Evolutionary conservation across 2,113 vertebrate genomes (phyloP), one percentile per base, ranked within the genome.

Genomic region (Plecturocebus donacophilus): DNA sequence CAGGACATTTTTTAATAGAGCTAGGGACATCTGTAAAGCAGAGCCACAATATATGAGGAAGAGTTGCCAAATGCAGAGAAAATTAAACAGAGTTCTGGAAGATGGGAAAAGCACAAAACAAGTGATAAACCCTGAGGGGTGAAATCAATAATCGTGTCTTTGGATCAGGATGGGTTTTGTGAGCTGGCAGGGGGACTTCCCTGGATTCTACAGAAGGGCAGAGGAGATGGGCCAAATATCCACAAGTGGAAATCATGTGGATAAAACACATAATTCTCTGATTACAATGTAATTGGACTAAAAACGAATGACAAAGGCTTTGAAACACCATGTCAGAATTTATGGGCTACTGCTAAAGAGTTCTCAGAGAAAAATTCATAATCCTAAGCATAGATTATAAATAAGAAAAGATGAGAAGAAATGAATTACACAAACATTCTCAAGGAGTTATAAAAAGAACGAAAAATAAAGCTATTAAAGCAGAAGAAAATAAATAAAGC

Each of bases 81-180:
- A 94, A 85, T 61, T 9, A 75, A 93, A 73, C 27, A 81, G 42
- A 76, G n/a, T 61, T 95, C 77, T 91, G 35, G 70, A 91, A 92
- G 56, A 85, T 38, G 27, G 58, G 76, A 71, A 81, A 95, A 88
- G 68, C 68, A 81, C 35, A 56, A 91, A 94, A 76, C 58, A 32
- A 35, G 5, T 3, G 7, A 30, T 35, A 25, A 93, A 66, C 38
- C 8, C 27, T 21, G 21, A 88, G 49, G 83, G 49, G 58, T 27
- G 11, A 96, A 95, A 82, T 68, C 52, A 95, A 86, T 81, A 75
- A 86, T 25, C 16, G 40, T 77, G 38, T 77, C n/a, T 89, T 71
- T 90, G 80, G 84, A 58, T 92, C 12, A 19, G 8, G 61, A 82
- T 8, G 9, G 35, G 10, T 8, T 71, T 20, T 45, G 16, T 30